Base-by-base conservation (phyloP, 92 coral and sea anemone genomes). In the Phenganax marumi region DNA sequence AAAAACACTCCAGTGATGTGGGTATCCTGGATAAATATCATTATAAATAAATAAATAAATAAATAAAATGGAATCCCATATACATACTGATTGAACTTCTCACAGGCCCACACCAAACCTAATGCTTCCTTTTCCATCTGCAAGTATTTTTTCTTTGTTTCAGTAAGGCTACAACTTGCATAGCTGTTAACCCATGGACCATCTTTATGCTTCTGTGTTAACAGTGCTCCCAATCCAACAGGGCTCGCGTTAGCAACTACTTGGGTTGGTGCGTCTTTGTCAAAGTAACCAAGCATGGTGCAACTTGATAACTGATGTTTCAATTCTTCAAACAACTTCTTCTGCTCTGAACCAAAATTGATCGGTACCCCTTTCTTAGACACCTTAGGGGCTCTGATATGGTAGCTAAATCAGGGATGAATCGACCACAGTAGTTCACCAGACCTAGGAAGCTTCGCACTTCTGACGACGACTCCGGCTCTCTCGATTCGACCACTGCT, bases 141-240 rank as follows among this genome's bases (percentile, higher is more conserved):
- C 3, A 73, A 84, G 62, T 84, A 75, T 19, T 57, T 57, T 2
- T 69, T 50, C 12, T 52, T 47, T 12, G 80, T 68, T 46, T 68
- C 84, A 58, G 82, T 62, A 53, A 84, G 83, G 83, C 87, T 84
- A 56, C 79, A 54, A 82, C 88, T 76, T 52, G 80, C 88, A 52
- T 85, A 85, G 57, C 79, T 66, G 26, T 79, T 73, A 7, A 81
- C 73, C 21, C 56, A 48, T 73, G 57, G 77, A 10, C 23, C 52
- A 24, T 75, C 81, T 52, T 85, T 18, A 43, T 82, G 86, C 18
- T 47, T 81, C 22, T 70, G 80, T 39, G n/a, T 26, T n/a, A 84
- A 39, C 22, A 84, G 10, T 7, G 87, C 87, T 58, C 87, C 87
- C 53, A 84, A 74, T 57, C 87, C 83, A 8, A 75, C 87, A 25